Percentiles rank a stretch among this genome's conserved stretches.
These are phyloP conservation scores for Zophobas morio DNA, from an alignment of 1,140 invertebrate species.

Conservation along the genomic window DNA sequence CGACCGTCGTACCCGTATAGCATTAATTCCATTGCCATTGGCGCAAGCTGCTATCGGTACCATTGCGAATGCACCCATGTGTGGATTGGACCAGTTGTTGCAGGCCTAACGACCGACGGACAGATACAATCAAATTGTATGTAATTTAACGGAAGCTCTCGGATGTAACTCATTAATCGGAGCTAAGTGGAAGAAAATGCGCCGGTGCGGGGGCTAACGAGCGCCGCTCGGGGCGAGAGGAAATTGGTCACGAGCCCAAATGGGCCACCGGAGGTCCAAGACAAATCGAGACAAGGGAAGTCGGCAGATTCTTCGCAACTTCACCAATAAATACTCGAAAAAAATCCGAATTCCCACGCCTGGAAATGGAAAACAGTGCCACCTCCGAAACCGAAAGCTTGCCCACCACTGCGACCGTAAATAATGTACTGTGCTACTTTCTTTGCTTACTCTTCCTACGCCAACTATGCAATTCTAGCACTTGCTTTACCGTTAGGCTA, in stretches of 20 bases:
- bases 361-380: too few relatives aligned
- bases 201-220: not conserved
- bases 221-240: not conserved
- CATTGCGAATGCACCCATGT: conserved; percentile 43
- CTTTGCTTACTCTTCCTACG: too few relatives aligned
- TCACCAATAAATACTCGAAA: too few relatives aligned
- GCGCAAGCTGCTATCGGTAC: conserved; percentile 28
- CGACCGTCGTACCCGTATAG: conserved; percentile 50
- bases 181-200: conserved; percentile 39
- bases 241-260: not conserved
- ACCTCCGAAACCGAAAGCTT: too few relatives aligned
- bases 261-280: not conserved
- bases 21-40: conserved; percentile 53
- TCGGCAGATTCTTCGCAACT: too few relatives aligned
- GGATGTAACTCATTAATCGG: conserved; percentile 42
- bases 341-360: too few relatives aligned
- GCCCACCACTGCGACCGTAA: too few relatives aligned
- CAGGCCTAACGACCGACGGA: conserved; percentile 26
- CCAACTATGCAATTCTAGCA: too few relatives aligned
- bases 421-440: too few relatives aligned
- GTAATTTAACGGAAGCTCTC: conserved; percentile 45
- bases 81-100: conserved; percentile 40
- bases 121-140: conserved; percentile 48
- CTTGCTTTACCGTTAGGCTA: too few relatives aligned
- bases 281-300: not conserved